phyloP scores from a whole-genome alignment of 1,140 invertebrate species.

The Drosophila novamexicana region DNA sequence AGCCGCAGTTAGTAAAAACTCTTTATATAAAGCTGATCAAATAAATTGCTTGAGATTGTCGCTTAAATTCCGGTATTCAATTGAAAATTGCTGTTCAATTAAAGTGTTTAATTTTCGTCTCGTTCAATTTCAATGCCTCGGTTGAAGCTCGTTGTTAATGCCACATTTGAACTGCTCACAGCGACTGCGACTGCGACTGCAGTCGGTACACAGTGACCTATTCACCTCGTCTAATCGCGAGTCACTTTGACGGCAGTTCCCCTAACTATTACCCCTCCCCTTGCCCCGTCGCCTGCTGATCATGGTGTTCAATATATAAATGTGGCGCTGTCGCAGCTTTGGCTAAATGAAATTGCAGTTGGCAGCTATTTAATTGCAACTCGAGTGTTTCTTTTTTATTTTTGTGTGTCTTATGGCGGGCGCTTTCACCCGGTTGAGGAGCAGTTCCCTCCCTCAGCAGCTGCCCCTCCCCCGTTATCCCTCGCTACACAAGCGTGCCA shows the following conservation, averaged over 20 bases:
- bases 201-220: constrained; percentile 19
- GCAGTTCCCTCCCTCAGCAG: constrained; percentile 9
- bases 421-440: constrained; percentile 60
- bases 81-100: constrained; percentile 1
- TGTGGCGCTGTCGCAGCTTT: constrained; percentile 11
- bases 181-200: too few relatives aligned
- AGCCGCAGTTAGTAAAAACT: too few relatives aligned
- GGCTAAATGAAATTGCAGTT: constrained; percentile 56
- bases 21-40: too few relatives aligned
- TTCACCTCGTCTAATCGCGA: constrained; percentile 20
- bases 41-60: too few relatives aligned
- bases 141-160: neutral
- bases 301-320: constrained; percentile 40
- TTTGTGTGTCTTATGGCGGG: constrained; percentile 30
- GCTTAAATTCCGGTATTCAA: neutral
- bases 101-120: too few relatives aligned
- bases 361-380: constrained; percentile 55
- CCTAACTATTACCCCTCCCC: neutral
- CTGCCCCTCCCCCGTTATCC: constrained; percentile 33
- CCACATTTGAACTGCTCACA: too few relatives aligned
- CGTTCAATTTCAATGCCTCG: constrained; percentile 20
- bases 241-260: neutral
- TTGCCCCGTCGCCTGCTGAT: constrained; percentile 15
- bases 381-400: constrained; percentile 39
- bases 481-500: constrained; percentile 72